Percentiles rank a stretch among this genome's conserved stretches.
phyloP scores from a whole-genome alignment of 2,888 invertebrate genomes.

The Pseudeuparius sepicola region DNA sequence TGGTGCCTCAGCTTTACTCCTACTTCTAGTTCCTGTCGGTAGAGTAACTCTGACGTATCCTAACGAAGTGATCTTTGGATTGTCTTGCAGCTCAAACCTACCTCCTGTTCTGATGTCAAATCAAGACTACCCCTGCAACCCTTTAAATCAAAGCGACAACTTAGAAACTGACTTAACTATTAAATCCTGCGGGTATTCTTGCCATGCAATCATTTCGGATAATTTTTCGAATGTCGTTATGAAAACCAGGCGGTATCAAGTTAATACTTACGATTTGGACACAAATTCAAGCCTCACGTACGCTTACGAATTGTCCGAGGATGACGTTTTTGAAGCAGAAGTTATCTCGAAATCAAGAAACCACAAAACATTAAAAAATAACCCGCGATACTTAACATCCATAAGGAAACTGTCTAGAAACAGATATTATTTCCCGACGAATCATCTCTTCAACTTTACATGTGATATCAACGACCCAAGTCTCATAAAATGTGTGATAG shows the following conservation, averaged over 20 bases:
- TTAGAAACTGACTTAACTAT: constrained; percentile 42
- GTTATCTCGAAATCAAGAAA: constrained; percentile 39
- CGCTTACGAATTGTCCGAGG: constrained; percentile 34
- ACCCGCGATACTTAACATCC: constrained; percentile 47
- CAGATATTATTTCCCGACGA: constrained; percentile 53
- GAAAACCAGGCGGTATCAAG: constrained; percentile 45
- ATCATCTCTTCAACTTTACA: constrained; percentile 40
- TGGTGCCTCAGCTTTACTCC: constrained; percentile 54
- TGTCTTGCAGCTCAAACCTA: constrained; percentile 40
- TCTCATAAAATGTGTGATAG: constrained; percentile 23
- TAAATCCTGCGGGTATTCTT: constrained; percentile 51
- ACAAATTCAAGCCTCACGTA: constrained; percentile 35
- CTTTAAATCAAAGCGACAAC: constrained; percentile 32
- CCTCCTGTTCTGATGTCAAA: constrained; percentile 36
- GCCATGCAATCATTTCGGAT: constrained; percentile 41
- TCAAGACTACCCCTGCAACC: constrained; percentile 43
- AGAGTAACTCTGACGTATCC: constrained; percentile 57
- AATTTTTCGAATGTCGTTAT: constrained; percentile 42
- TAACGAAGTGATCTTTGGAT: constrained; percentile 47
- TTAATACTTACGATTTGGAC: constrained; percentile 41
- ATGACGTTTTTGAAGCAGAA: constrained; percentile 22
- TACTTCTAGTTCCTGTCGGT: constrained; percentile 62
- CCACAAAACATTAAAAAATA: constrained; percentile 45
- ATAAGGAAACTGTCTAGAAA: constrained; percentile 47
- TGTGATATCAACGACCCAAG: constrained; percentile 24